These are phyloP conservation scores for Ctenodactylus gundi DNA, from an alignment of 2,113 vertebrate genomes.

Conservation along the genomic window DNA sequence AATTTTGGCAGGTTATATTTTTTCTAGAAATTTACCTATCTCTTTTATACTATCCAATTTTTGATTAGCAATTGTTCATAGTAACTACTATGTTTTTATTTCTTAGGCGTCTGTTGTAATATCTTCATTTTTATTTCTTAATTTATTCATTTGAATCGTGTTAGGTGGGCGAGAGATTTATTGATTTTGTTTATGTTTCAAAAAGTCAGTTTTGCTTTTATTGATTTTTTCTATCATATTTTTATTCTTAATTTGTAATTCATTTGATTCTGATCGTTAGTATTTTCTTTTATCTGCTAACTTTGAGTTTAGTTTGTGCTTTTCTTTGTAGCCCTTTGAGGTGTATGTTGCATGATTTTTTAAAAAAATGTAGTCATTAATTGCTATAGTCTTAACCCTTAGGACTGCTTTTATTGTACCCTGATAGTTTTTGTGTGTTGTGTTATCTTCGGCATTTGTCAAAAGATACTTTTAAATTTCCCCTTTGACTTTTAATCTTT, in stretches of 20 bases:
- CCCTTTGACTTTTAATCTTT: background rate
- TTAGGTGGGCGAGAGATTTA: background rate
- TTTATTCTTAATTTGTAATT: background rate
- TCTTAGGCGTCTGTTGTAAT: background rate
- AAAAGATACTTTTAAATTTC: background rate
- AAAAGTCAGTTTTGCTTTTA: background rate
- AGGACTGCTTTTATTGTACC: background rate
- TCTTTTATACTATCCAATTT: background rate
- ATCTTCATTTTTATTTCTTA: background rate
- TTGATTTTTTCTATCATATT: background rate
- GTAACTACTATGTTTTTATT: background rate
- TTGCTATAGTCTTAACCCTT: background rate
- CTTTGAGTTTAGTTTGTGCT: background rate
- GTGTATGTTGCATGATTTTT: too few species aligned
- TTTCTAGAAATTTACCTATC: background rate
- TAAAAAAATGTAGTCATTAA: background rate
- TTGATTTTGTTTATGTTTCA: background rate
- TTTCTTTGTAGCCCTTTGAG: background rate
- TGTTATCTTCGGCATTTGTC: background rate
- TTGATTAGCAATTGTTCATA: background rate
- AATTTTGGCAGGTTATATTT: background rate
- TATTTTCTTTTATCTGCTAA: background rate
- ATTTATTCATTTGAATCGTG: background rate
- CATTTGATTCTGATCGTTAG: background rate
- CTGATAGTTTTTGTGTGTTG: background rate